Conservation (phyloP, 2,888 invertebrate genomes). For the Erebia epiphron region DNA sequence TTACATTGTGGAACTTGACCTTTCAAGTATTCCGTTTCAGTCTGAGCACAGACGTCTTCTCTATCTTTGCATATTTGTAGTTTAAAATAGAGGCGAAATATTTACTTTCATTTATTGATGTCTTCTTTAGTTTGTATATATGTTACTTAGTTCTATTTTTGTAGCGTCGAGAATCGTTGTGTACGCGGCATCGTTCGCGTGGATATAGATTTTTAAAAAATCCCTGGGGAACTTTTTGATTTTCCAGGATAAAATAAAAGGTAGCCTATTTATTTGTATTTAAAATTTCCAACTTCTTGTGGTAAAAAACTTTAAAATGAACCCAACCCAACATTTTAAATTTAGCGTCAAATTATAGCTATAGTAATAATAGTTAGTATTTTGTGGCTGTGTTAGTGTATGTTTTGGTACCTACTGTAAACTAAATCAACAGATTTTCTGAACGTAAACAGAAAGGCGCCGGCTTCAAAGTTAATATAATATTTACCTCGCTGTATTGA, state of each 20-base stretch:
- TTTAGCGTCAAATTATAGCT: too few species aligned
- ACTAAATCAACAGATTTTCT: constrained; percentile 7
- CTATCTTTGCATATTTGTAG: neutral
- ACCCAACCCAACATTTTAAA: too few species aligned
- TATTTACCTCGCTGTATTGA: neutral
- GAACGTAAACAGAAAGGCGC: neutral
- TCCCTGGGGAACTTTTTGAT: too few species aligned
- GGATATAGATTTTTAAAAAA: too few species aligned
- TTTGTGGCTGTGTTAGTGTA: neutral
- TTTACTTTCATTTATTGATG: neutral
- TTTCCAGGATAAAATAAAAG: too few species aligned
- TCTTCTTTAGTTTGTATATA: neutral
- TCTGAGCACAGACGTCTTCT: neutral
- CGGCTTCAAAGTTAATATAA: neutral
- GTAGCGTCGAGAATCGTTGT: too few species aligned
- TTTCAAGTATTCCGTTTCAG: neutral
- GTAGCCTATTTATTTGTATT: too few species aligned
- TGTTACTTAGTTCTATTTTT: too few species aligned
- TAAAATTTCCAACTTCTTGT: too few species aligned
- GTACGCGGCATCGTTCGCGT: too few species aligned
- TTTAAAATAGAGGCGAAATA: neutral
- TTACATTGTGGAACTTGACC: constrained; percentile 8
- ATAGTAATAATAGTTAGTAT: too few species aligned
- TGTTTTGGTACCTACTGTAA: neutral
- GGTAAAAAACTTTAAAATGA: too few species aligned